A percentile compares a stretch with the other conserved stretches of the same genome.
phyloP scores from a whole-genome alignment of 2,797 vertebrate genomes.

The Chrosomus eos region DNA sequence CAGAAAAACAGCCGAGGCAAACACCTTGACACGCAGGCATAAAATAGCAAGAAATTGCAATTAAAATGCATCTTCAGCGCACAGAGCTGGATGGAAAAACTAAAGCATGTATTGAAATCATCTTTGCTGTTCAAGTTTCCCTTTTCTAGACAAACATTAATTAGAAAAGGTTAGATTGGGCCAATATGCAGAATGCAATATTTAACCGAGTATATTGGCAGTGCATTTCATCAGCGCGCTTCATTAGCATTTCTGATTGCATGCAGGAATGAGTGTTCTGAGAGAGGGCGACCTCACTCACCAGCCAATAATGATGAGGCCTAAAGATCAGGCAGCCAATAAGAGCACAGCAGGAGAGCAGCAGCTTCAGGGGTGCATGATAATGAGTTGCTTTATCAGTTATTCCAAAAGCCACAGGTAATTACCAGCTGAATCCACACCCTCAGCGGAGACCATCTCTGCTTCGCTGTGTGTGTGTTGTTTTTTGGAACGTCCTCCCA shows the following conservation, averaged over 20 bases:
- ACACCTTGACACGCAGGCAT: neutral
- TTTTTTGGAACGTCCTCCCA: conserved; percentile 20
- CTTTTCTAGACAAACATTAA: neutral
- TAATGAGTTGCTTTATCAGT: conserved; percentile 58
- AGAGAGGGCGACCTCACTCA: conserved; percentile 59
- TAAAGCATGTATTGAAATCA: neutral
- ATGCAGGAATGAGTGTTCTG: conserved; percentile 57
- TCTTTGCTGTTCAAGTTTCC: neutral
- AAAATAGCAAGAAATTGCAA: conserved; percentile 12
- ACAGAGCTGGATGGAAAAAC: neutral
- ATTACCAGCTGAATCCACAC: conserved; percentile 31
- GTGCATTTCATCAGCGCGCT: conserved; percentile 74
- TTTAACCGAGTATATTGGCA: neutral
- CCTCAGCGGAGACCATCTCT: conserved; percentile 13
- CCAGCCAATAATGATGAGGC: conserved; percentile 71
- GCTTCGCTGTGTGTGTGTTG: conserved; percentile 24
- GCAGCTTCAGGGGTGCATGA: conserved; percentile 51
- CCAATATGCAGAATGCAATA: neutral
- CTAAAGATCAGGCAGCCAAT: conserved; percentile 77
- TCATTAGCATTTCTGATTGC: conserved; percentile 72
- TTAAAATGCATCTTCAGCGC: conserved; percentile 20
- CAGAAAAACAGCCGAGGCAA: conserved; percentile 1
- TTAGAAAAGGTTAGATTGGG: neutral
- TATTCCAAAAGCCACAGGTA: conserved; percentile 47
- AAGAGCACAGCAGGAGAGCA: conserved; percentile 53